Evolutionary conservation across 2,113 vertebrate genomes (phyloP).

Genomic region (Equus quagga): DNA sequence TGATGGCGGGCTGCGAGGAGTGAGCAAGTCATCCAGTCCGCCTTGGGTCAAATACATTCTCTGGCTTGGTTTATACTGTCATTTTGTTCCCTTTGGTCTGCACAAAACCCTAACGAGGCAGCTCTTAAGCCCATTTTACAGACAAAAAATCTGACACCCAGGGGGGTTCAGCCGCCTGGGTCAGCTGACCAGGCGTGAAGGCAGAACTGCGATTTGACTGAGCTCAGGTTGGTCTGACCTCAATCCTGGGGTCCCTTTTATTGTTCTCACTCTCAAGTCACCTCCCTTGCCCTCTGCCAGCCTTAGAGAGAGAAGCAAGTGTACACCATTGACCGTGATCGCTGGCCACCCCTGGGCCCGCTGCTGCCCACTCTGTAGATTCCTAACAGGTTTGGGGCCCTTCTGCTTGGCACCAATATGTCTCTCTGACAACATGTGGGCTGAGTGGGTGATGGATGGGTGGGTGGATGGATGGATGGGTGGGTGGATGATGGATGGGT

Average conservation of each 20-base stretch:
- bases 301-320: background rate
- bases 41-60: background rate
- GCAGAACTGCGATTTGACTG: background rate
- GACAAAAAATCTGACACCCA: background rate
- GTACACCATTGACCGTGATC: background rate
- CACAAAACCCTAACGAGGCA: background rate
- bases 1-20: rapidly evolving
- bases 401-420: no score
- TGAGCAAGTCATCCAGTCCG: rapidly evolving
- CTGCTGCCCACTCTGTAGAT: background rate
- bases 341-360: background rate
- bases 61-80: background rate
- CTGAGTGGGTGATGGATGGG: no score
- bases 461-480: background rate
- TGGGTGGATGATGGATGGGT: background rate
- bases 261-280: background rate
- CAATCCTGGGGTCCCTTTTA: background rate
- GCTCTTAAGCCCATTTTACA: background rate
- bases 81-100: background rate
- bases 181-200: background rate
- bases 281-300: background rate
- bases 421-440: background rate
- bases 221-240: background rate
- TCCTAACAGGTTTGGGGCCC: background rate
- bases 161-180: background rate